A percentile compares a stretch with the other conserved stretches of the same genome.
Conservation (phyloP, 1,140 invertebrate genomes). For the Caerostris extrusa region DNA sequence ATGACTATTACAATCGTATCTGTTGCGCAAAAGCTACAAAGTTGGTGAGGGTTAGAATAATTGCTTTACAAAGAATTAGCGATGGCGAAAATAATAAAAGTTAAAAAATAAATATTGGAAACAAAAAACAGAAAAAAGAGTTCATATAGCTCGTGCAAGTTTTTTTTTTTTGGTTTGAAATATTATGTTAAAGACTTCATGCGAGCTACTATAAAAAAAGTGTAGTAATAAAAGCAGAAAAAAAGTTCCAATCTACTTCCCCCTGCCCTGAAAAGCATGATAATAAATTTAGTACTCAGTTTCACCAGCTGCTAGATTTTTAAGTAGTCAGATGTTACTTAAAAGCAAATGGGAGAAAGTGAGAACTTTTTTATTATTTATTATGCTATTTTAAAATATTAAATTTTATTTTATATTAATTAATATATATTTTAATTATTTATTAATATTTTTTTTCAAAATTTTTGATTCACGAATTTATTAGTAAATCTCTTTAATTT, state of each 20-base stretch:
- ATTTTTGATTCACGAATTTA: no score
- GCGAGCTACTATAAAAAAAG: not conserved
- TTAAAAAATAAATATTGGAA: not conserved
- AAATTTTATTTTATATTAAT: no score
- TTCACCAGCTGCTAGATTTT: constrained; percentile 14
- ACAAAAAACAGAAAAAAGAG: not conserved
- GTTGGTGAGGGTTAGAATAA: constrained; percentile 31
- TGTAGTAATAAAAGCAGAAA: not conserved
- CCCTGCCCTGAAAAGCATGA: not conserved
- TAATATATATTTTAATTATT: no score
- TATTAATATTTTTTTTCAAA: no score
- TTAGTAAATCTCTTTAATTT: no score
- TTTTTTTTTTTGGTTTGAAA: not conserved
- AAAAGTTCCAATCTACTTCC: constrained; percentile 42
- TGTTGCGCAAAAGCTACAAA: constrained; percentile 47
- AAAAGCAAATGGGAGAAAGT: not conserved
- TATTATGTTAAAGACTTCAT: constrained; percentile 41
- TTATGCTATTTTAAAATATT: no score
- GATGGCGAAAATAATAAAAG: constrained; percentile 14
- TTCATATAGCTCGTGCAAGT: constrained; percentile 14
- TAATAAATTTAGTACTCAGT: constrained; percentile 52
- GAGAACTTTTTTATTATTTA: no score
- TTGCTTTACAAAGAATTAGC: constrained; percentile 14
- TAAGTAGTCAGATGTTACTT: not conserved
- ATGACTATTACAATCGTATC: not conserved